Conservation (phyloP, 1,140 invertebrate species). For the Caenorhabditis briggsae region DNA sequence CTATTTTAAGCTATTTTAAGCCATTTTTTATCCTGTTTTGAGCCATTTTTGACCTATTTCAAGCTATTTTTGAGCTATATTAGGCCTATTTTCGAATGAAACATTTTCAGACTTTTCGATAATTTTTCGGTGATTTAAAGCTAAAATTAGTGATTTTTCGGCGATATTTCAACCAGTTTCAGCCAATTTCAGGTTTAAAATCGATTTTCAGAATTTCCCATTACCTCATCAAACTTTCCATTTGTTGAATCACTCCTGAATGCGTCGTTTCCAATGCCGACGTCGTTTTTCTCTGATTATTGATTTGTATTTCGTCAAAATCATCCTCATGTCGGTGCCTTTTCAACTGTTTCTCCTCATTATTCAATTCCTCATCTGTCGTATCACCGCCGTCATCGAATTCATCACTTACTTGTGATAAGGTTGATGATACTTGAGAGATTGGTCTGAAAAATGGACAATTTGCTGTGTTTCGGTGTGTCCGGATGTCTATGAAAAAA, state of each 20-base stretch:
- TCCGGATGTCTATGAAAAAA: no score
- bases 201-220: background rate
- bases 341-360: background rate
- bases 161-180: no score
- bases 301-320: slow-evolving; percentile 8
- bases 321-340: slow-evolving; percentile 31
- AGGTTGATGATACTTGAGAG: background rate
- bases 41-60: no score
- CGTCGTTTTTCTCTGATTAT: background rate
- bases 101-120: no score
- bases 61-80: no score
- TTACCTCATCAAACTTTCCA: slow-evolving; percentile 11
- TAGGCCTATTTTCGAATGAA: no score
- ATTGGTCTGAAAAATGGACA: slow-evolving; percentile 26
- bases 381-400: slow-evolving; percentile 22
- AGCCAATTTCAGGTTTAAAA: background rate
- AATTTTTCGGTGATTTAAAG: no score
- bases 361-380: slow-evolving; percentile 15
- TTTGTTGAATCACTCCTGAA: slow-evolving; percentile 30
- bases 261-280: background rate
- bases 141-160: no score
- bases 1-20: no score
- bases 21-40: no score
- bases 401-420: slow-evolving; percentile 28
- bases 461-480: background rate